These are phyloP conservation scores for Campylomormyrus tamandua DNA, from an alignment of 2,113 vertebrate species.

Conservation along the genomic window DNA sequence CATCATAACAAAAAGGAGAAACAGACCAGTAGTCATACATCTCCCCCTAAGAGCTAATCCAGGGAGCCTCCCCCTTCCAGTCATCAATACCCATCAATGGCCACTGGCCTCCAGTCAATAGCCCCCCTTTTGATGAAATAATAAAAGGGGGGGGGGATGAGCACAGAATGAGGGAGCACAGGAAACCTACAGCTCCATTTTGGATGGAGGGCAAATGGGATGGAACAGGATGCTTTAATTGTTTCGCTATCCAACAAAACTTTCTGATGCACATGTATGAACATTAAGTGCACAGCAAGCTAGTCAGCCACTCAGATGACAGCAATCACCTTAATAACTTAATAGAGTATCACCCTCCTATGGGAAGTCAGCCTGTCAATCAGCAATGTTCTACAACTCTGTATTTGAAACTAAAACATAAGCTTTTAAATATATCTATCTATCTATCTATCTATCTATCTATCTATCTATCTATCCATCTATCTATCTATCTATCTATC, in stretches of 20 bases:
- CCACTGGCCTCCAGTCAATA: slow-evolving; percentile 48
- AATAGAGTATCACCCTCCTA: neutral
- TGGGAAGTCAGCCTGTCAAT: neutral
- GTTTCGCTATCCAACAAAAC: neutral
- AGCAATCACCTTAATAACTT: neutral
- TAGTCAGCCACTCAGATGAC: neutral
- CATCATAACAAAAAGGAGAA: slow-evolving; percentile 43
- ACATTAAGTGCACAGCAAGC: neutral
- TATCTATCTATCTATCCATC: too few relatives aligned
- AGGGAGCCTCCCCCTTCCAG: slow-evolving; percentile 55
- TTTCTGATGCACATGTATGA: neutral
- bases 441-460: too few relatives aligned
- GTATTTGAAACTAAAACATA: neutral
- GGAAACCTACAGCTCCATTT: slow-evolving; percentile 20
- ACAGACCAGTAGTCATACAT: slow-evolving; percentile 43
- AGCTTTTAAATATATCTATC: neutral
- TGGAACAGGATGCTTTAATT: slow-evolving; percentile 13
- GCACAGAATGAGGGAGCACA: slow-evolving; percentile 40
- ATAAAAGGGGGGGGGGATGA: slow-evolving; percentile 39
- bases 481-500: too few relatives aligned
- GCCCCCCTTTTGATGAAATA: slow-evolving; percentile 39
- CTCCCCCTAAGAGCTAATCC: slow-evolving; percentile 62
- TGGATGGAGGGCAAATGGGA: slow-evolving; percentile 24
- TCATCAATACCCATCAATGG: slow-evolving; percentile 67
- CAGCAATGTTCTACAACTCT: neutral